Evolutionary conservation across 1,140 invertebrate genomes (phyloP), one percentile per base, ranked within the genome.

Genomic region (Pseudomyrmex sp.): DNA sequence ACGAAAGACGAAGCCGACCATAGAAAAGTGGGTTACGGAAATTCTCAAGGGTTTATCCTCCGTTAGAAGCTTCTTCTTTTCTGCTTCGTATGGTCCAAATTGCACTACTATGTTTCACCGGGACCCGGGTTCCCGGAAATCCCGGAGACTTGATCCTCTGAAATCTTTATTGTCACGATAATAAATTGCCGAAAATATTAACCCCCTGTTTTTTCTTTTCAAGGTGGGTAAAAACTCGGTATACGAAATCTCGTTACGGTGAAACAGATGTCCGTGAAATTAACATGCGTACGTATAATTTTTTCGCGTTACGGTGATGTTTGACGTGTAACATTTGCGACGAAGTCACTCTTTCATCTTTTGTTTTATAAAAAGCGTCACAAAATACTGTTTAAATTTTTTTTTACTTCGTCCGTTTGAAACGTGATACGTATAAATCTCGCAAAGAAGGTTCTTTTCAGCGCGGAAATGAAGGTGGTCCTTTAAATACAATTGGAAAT

Each of bases 401-500:
- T 12, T 52, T 77, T 52, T 61, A 15, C 35, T 20, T 13, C 46
- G 4, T 20, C n/a, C 4, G 15, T 80, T 70, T 35, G 48, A 54
- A 48, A 65, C 18, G 12, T 10, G 82, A 68, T 48, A 76, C 20
- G 5, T 23, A 46, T 26, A 68, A 73, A 74, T 74, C n/a, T n/a
- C 46, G 23, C 48, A 69, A 79, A 79, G 74, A n/a, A 23, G 44
- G 18, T 72, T 59, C 59, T 15, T 35, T 62, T 46, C 5, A 54
- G 23, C 74, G 44, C 12, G 18, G 44, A 26, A 77, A 65, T 12
- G n/a, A 63, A 23, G 20, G 44, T 58, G 7, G 48, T 12, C n/a
- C n/a, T 5, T 66, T 8, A 61, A 48, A 85, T 63, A 26, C 66
- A 48, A 85, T 85, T 85, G 74, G 62, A 82, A 85, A 83, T 73